Conservation (phyloP, 2,888 invertebrate genomes). For the Lithosia quadra region DNA sequence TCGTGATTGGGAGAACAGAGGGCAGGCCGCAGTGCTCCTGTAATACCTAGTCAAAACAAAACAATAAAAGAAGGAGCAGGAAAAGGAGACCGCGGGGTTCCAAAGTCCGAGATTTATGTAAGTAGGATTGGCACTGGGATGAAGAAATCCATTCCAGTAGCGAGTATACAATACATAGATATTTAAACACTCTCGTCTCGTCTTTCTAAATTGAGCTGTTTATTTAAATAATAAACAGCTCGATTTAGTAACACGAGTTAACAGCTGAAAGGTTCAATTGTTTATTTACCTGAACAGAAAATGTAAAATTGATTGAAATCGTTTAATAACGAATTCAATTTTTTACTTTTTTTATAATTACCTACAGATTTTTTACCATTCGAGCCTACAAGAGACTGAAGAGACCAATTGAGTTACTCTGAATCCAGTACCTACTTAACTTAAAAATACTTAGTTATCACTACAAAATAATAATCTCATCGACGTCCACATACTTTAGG, state of each 20-base stretch:
- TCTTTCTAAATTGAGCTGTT: neutral
- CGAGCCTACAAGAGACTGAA: too few relatives aligned
- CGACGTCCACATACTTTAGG: neutral
- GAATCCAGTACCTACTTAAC: too few relatives aligned
- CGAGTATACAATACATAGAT: neutral
- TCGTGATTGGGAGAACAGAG: neutral
- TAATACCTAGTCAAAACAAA: neutral
- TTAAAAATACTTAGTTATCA: neutral
- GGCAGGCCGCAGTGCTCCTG: neutral
- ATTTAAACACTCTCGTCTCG: neutral
- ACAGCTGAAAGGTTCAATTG: constrained; percentile 1
- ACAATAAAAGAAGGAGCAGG: neutral
- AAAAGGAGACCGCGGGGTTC: neutral
- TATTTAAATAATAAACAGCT: neutral
- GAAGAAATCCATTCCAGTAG: neutral
- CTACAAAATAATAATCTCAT: neutral
- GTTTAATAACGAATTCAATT: constrained; percentile 1
- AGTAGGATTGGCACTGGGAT: neutral
- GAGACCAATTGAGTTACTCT: too few relatives aligned
- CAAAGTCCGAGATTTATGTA: neutral
- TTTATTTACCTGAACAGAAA: neutral
- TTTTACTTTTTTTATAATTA: too few relatives aligned
- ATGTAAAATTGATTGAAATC: neutral
- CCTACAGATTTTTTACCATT: too few relatives aligned
- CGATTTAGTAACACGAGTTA: neutral